phyloP scores from a whole-genome alignment of 1,140 invertebrate genomes.

The Oncopodura yosiiana region DNA sequence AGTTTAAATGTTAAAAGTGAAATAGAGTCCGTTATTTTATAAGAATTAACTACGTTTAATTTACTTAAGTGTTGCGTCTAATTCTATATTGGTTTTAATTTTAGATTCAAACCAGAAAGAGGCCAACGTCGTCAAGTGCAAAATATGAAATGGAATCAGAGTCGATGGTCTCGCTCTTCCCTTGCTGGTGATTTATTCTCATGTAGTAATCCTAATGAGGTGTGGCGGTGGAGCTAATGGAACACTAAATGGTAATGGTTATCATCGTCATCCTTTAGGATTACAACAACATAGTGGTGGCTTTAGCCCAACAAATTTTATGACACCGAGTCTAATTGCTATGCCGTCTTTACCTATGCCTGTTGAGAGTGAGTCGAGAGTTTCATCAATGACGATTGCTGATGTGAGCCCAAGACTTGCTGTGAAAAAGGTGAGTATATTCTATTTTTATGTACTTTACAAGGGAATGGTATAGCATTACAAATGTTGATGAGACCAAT shows the following conservation, averaged over 20 bases:
- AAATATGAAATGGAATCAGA: constrained; percentile 24
- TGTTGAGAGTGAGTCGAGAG: constrained; percentile 37
- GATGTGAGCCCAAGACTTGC: constrained; percentile 64
- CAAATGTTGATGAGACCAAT: no score
- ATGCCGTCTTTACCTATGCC: no score
- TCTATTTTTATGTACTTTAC: no score
- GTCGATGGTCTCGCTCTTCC: not conserved
- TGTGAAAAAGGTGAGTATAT: constrained; percentile 47
- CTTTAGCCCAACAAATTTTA: no score
- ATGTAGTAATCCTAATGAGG: constrained; percentile 3
- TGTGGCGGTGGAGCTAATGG: not conserved
- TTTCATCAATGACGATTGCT: constrained; percentile 46
- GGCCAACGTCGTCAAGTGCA: constrained; percentile 21
- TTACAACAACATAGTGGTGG: constrained; percentile 25
- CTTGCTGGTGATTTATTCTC: constrained; percentile 30
- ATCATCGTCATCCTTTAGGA: constrained; percentile 1
- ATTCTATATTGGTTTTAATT: no score
- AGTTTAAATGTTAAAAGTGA: no score
- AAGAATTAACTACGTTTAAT: no score
- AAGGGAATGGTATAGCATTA: no score
- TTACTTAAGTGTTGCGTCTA: no score
- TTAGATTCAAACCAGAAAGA: constrained; percentile 27
- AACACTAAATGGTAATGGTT: not conserved
- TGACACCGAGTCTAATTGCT: constrained; percentile 21
- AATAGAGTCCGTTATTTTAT: no score